These are phyloP conservation scores for Empis livida DNA, from an alignment of 2,888 invertebrate species.

Conservation along the genomic window DNA sequence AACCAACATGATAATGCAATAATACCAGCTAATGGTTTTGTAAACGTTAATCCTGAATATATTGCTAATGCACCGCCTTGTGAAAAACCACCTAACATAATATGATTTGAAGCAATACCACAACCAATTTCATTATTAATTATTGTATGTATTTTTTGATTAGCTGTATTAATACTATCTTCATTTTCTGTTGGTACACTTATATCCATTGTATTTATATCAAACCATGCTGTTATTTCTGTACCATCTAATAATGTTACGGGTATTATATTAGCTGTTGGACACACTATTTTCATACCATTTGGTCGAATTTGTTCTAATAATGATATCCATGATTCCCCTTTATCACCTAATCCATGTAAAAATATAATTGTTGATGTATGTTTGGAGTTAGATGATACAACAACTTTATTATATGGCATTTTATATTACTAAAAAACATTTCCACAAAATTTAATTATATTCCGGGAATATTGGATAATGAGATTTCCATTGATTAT, in stretches of 20 bases:
- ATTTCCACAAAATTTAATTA: too few species aligned
- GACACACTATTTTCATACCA: slow-evolving; percentile 76
- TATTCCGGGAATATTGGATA: too few species aligned
- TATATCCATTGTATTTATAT: slow-evolving; percentile 62
- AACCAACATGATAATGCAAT: slow-evolving; percentile 81
- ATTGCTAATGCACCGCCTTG: slow-evolving; percentile 90
- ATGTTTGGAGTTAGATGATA: not conserved
- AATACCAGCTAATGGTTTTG: slow-evolving; percentile 69
- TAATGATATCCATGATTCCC: slow-evolving; percentile 81
- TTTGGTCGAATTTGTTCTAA: slow-evolving; percentile 60
- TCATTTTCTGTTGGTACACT: slow-evolving; percentile 71
- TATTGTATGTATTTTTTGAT: slow-evolving; percentile 53
- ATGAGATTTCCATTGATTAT: too few species aligned
- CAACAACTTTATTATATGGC: too few species aligned
- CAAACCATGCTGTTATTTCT: slow-evolving; percentile 85
- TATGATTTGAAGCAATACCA: slow-evolving; percentile 64
- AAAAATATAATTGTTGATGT: slow-evolving; percentile 55
- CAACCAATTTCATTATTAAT: slow-evolving; percentile 60
- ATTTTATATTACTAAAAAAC: too few species aligned
- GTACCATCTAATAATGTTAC: slow-evolving; percentile 77
- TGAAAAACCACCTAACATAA: slow-evolving; percentile 81
- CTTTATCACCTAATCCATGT: slow-evolving; percentile 83
- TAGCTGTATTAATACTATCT: slow-evolving; percentile 63
- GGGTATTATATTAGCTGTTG: slow-evolving; percentile 71
- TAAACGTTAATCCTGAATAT: slow-evolving; percentile 68